Percentiles rank a stretch among this genome's conserved stretches.
phyloP scores from a whole-genome alignment of 2,888 invertebrate genomes.

The Notodonta ziczac region DNA sequence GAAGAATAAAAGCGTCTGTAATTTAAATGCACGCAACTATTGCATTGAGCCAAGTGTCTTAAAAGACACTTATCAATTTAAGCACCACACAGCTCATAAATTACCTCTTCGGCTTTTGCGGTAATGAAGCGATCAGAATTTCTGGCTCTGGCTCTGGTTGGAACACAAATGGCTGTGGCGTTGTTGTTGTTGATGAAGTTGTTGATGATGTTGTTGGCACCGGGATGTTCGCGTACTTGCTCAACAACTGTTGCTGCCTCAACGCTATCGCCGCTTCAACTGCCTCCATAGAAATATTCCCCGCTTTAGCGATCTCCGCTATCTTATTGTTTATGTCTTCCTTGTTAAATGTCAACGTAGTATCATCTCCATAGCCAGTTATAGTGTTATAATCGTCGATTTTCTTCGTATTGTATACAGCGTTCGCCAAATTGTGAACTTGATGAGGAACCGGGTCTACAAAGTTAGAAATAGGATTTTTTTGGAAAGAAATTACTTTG shows the following conservation, averaged over 20 bases:
- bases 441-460: constrained; percentile 79
- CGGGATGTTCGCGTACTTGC: constrained; percentile 81
- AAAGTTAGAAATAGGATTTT: constrained; percentile 78
- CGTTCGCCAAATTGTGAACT: constrained; percentile 70
- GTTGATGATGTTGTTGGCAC: constrained; percentile 78
- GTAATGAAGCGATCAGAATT: constrained; percentile 57
- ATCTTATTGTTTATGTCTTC: constrained; percentile 79
- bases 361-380: constrained; percentile 76
- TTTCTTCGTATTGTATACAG: constrained; percentile 75
- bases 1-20: too few relatives aligned
- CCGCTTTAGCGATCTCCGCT: constrained; percentile 86
- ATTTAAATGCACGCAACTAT: not conserved
- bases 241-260: constrained; percentile 88
- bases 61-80: not conserved
- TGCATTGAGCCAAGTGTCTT: not conserved
- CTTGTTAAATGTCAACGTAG: constrained; percentile 68
- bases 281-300: constrained; percentile 91
- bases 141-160: constrained; percentile 72
- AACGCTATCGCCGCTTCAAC: constrained; percentile 90
- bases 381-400: constrained; percentile 79
- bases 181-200: constrained; percentile 62
- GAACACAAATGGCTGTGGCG: constrained; percentile 59
- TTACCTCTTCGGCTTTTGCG: constrained; percentile 73
- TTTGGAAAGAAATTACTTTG: constrained; percentile 60
- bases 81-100: not conserved